Evolutionary conservation across 2,888 invertebrate genomes (phyloP), one percentile per base, ranked within the genome.

Genomic region (Eurois occulta): DNA sequence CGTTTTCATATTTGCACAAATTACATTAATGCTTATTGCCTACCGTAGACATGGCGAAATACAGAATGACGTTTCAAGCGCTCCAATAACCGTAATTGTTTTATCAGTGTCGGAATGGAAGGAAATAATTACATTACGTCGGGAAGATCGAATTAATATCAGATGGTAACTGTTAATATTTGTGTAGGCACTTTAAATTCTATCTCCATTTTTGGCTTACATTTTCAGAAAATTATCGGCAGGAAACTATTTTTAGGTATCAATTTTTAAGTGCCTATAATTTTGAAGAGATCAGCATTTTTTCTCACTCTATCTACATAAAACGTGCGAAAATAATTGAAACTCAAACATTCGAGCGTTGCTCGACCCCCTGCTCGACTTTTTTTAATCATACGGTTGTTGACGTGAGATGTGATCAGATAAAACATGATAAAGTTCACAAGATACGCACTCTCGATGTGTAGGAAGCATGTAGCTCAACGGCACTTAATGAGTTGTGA

Each of bases 1-100:
- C 93, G 91, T 95, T 94, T 94, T 93, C 94, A 95, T 95, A 95
- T 95, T 95, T 95, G 94, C 93, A 89, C 94, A 94, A 95, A 95
- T 95, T 94, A 95, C 93, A 92, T 95, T 94, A 95, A 94, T 91
- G 93, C 92, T 95, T 93, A 94, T 93, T 93, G 93, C 94, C 90
- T 92, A 87, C 88, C 87, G 87, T 89, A 88, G 91, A 91, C 89
- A 91, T 89, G 90, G 90, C 90, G 87, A 87, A 90, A 88, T 85
- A 86, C 88, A 91, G 87, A 92, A 90, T 81, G 87, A 91, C 91
- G 86, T 83, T 86, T 80, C 75, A 80, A 86, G 82, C 81, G 85
- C 77, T 83, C 90, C 88, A 90, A 85, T 71, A 85, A 89, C 87
- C 89, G 89, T 87, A 87, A 85, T 86, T 84, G 83, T 87, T 86